Percentiles rank a stretch among this genome's conserved stretches.
Evolutionary conservation across 2,113 vertebrate species (phyloP).

Genomic region (Bufo bufo): DNA sequence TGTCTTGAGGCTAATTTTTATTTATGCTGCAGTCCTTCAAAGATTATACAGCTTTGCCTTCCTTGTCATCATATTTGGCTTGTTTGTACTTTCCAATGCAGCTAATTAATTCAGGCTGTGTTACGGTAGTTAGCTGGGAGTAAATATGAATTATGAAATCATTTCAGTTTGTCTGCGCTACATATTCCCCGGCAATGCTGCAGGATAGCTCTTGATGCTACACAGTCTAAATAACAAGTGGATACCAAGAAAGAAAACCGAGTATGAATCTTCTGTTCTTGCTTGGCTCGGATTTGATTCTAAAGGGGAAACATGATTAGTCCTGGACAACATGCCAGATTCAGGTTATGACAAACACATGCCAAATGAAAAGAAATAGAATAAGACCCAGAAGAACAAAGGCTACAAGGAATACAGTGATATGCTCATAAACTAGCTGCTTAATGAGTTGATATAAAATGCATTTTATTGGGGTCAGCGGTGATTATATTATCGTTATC

Average conservation of each 20-base stretch:
- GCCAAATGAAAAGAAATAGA: constrained; percentile 4
- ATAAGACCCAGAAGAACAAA: neutral
- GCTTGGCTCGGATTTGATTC: constrained; percentile 39
- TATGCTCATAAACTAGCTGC: neutral
- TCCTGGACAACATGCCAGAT: constrained; percentile 30
- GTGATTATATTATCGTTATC: neutral
- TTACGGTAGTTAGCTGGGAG: constrained; percentile 53
- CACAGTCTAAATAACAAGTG: constrained; percentile 34
- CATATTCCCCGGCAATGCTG: constrained; percentile 47
- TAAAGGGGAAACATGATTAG: constrained; percentile 23
- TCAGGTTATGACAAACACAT: constrained; percentile 1
- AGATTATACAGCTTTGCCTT: constrained; percentile 52
- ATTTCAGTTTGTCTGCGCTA: constrained; percentile 54
- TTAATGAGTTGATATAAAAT: neutral
- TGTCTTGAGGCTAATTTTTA: constrained; percentile 58
- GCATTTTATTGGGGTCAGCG: neutral
- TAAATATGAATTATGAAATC: constrained; percentile 59
- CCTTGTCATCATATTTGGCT: constrained; percentile 56
- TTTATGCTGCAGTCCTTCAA: constrained; percentile 57
- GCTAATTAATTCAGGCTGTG: constrained; percentile 58
- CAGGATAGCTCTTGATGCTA: constrained; percentile 49
- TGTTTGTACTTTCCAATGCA: constrained; percentile 56
- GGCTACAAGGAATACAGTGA: neutral
- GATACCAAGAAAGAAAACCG: constrained; percentile 28
- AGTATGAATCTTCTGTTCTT: constrained; percentile 8